Evolutionary conservation across 2,797 vertebrate species (phyloP), one percentile per base, ranked within the genome.

Genomic region (Anisognathus igniventris): DNA sequence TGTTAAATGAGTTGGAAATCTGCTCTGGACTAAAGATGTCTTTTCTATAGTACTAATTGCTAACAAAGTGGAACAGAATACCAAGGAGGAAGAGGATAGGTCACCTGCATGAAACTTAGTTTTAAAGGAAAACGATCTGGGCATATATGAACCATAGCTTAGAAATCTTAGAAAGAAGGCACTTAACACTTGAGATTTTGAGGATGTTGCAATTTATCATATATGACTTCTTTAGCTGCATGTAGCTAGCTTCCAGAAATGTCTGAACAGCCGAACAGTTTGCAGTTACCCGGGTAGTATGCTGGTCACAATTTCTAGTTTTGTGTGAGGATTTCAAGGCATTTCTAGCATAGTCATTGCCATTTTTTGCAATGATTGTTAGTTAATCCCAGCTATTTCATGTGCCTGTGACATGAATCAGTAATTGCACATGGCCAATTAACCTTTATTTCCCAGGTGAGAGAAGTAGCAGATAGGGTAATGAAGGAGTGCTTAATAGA

Each of bases 1-100:
- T 77, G 53, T 47, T 89, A 90, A 96, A 92, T 64, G 25, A 88
- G 56, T 68, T 85, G 81, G 66, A 93, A 94, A 90, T 68, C 54
- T 81, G 39, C 80, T 92, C 70, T 82, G 65, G 70, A 54, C 74
- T 84, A 66, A 88, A 83, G n/a, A 82, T 64, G 18, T 57, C 54
- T 91, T 79, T 73, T 56, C 54, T 80, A 12, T 39, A 83, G 61
- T 31, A 60, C 33, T 79, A 88, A 89, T n/a, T 65, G 60, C 51
- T 74, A 85, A 45, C 10, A 27, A 73, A 81, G 20, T 71, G 60
- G 48, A 92, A 80, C n/a, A 57, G 70, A 82, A 50, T 47, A 83
- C 48, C 31, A 30, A 82, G 76, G 48, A 2, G 1, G 33, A 72
- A 48, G 23, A 68, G 40, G 42, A 79, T 3, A 74, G 58, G 75